These are phyloP conservation scores for Chaetodon trifascialis DNA, from an alignment of 2,113 vertebrate genomes.

Conservation along the genomic window DNA sequence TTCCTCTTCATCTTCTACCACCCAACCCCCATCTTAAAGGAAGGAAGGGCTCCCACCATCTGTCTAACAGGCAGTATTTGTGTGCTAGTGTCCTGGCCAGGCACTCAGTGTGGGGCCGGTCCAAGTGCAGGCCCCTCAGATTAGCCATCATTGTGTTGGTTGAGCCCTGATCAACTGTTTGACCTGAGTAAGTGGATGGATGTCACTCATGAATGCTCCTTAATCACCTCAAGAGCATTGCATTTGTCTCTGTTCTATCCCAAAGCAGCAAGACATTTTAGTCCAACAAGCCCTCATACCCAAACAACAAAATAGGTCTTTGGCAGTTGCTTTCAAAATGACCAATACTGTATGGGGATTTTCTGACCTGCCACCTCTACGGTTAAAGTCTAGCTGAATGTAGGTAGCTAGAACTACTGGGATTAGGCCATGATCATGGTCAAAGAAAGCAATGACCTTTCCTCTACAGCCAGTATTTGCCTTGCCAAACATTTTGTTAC, in stretches of 20 bases:
- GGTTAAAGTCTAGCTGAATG: background rate
- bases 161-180: constrained; percentile 42
- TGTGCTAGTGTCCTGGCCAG: constrained; percentile 50
- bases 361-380: background rate
- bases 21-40: constrained; percentile 59
- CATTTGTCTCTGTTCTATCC: background rate
- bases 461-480: background rate
- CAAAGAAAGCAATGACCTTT: background rate
- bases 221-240: constrained; percentile 8
- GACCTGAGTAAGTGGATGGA: constrained; percentile 22
- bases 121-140: constrained; percentile 39
- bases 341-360: too few species aligned
- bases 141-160: constrained; percentile 36
- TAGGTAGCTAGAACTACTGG: background rate
- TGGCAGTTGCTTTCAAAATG: too few species aligned
- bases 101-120: constrained; percentile 29
- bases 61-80: constrained; percentile 68
- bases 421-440: background rate
- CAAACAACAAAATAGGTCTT: background rate
- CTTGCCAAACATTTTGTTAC: too few species aligned
- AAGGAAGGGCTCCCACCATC: constrained; percentile 64
- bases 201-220: constrained; percentile 15
- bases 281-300: background rate
- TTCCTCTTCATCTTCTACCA: constrained; percentile 43
- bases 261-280: background rate